A percentile compares a stretch with the other conserved stretches of the same genome.
Evolutionary conservation across 1,140 invertebrate genomes (phyloP).

Genomic region (Piezodorus guildinii): DNA sequence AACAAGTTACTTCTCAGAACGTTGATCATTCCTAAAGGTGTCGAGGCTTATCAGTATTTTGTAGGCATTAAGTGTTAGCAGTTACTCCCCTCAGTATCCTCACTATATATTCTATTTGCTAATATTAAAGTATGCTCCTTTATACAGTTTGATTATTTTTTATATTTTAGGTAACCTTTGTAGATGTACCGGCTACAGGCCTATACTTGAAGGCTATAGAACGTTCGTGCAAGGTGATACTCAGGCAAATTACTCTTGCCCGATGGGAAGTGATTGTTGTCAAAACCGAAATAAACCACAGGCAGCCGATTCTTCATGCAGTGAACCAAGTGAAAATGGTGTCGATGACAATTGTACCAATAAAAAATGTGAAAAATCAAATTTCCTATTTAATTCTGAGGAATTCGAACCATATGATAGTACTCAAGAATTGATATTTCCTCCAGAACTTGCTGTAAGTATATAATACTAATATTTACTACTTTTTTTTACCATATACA

Average conservation of each 20-base stretch:
- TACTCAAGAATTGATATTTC: constrained; percentile 87
- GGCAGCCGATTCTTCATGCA: no score
- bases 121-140: no score
- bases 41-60: no score
- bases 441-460: constrained; percentile 48
- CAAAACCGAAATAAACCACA: background rate
- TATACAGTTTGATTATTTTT: no score
- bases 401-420: constrained; percentile 51
- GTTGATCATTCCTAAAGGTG: no score
- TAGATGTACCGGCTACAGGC: constrained; percentile 80
- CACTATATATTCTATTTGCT: no score
- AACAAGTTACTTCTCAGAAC: no score
- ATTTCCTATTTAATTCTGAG: background rate
- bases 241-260: background rate
- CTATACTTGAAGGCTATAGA: constrained; percentile 78
- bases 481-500: no score
- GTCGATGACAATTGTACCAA: background rate
- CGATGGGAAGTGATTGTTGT: background rate
- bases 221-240: constrained; percentile 63
- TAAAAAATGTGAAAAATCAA: background rate
- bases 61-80: no score
- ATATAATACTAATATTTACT: background rate
- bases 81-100: no score
- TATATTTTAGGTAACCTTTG: constrained; percentile 61
- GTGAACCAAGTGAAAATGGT: background rate